Evolutionary conservation across 64 coral and sea anemone species (phyloP), one percentile per base, ranked within the genome.

Genomic region (Hydrozoanthus tunicans): DNA sequence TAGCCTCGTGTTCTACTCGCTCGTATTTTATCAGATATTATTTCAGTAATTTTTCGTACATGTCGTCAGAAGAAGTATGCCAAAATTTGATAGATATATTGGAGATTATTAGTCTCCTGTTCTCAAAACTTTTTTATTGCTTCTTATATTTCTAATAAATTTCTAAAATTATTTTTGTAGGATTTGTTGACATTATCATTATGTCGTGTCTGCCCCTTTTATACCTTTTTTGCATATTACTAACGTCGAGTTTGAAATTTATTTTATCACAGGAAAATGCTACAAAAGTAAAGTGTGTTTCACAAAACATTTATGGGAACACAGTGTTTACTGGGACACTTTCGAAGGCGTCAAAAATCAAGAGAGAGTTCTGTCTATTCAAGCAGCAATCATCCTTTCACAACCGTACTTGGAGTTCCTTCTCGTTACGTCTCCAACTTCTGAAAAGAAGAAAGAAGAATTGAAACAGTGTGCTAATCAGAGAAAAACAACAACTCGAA

Each of bases 261-360:
- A 70, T 92, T 93, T 82, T 68, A 80, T 90, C 66, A 6, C 79
- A 99, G 97, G 97, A 69, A 99, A 99, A 82, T 92, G 91, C 13
- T 99, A 99, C 79, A 99, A 99, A 77, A 95, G 97, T 60, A 99
- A 99, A 92, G 97, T 99, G 23, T 99, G 97, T 78, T 99, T 99
- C 68, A 99, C 97, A 6, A 99, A 99, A 67, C 97, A 99, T 96
- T 85, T 99, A 57, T 99, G 97, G 97, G 97, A 99, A 58, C 97
- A 99, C 43, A 99, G 97, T 25, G 89, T 99, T 9, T 99, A 99
- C 67, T 99, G 97, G 97, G 97, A 99, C 73, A 92, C 94, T 23
- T 99, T 99, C 79, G 97, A 99, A 60, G 97, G 94, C 6, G 94
- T 99, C 5, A 99, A 99, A 86, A 99, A 99, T 76, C 97, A 99